A percentile compares a stretch with the other conserved stretches of the same genome.
phyloP scores from a whole-genome alignment of 37 sponge, comb jelly and placozoan species.

The Chondrosia reniformis region DNA sequence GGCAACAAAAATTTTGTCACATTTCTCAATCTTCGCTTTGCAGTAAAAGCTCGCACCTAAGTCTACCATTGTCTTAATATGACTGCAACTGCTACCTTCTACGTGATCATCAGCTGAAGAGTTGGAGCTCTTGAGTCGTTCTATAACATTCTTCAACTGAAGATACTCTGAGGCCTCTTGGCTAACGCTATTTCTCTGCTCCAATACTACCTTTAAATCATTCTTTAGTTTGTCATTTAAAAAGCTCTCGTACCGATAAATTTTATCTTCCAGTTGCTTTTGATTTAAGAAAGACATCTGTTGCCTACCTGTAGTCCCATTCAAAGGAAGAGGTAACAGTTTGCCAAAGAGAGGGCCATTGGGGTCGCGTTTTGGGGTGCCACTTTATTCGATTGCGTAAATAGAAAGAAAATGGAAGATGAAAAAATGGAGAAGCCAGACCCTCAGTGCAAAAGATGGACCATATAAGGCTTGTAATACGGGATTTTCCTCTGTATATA shows the following conservation, averaged over 20 bases:
- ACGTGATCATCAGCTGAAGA: neutral
- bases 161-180: conserved; percentile 65
- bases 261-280: no score
- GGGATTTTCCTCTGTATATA: no score
- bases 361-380: no score
- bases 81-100: conserved; percentile 7
- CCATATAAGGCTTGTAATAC: no score
- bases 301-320: no score
- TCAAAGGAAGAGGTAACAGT: no score
- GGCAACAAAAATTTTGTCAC: conserved; percentile 60
- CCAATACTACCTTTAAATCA: conserved; percentile 63
- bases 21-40: conserved; percentile 64
- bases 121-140: conserved; percentile 20
- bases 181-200: conserved; percentile 44
- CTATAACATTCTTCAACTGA: conserved; percentile 60
- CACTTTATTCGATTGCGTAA: no score
- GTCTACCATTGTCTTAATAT: conserved; percentile 79
- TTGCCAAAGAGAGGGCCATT: no score
- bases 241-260: conserved; percentile 69
- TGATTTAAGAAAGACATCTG: no score
- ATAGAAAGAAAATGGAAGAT: no score
- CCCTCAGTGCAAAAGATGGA: no score
- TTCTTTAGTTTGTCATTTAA: conserved; percentile 75
- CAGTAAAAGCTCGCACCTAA: conserved; percentile 83
- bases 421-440: no score